Conservation (phyloP, 2,888 invertebrate genomes). For the Drosophila lacicola region DNA sequence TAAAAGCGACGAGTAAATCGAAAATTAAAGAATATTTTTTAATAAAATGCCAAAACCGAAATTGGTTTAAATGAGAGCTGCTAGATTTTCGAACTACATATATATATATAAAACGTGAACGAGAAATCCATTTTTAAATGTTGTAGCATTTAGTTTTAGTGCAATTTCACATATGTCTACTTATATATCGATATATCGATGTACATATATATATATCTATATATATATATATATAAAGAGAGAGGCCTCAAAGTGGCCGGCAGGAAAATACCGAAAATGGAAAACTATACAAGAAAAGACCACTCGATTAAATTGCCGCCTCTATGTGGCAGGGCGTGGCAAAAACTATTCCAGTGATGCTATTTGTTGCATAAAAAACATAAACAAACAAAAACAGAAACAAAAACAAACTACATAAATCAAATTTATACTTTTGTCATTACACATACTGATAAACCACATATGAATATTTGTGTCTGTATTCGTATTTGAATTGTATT, state of each 20-base stretch:
- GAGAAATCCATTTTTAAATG: slow-evolving; percentile 75
- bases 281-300: slow-evolving; percentile 55
- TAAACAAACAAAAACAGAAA: slow-evolving; percentile 42
- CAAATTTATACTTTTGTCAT: slow-evolving; percentile 71
- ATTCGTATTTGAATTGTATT: slow-evolving; percentile 51
- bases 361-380: slow-evolving; percentile 76
- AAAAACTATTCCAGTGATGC: slow-evolving; percentile 77
- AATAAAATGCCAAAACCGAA: slow-evolving; percentile 65
- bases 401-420: slow-evolving; percentile 64
- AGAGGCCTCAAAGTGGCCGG: slow-evolving; percentile 21
- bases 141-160: slow-evolving; percentile 80
- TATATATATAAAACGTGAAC: slow-evolving; percentile 23
- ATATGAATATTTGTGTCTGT: slow-evolving; percentile 37
- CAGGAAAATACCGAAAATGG: slow-evolving; percentile 5
- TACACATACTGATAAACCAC: slow-evolving; percentile 29
- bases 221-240: slow-evolving; percentile 18
- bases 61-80: slow-evolving; percentile 68
- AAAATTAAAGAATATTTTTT: slow-evolving; percentile 61
- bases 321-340: slow-evolving; percentile 46
- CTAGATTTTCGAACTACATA: slow-evolving; percentile 66
- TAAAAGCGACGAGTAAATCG: slow-evolving; percentile 7
- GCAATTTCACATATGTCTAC: slow-evolving; percentile 78
- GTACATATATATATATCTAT: slow-evolving; percentile 21
- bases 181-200: slow-evolving; percentile 44
- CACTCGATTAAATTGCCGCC: slow-evolving; percentile 61